Conservation (phyloP, 2,113 vertebrate genomes). For the Dicrurus megarhynchus region DNA sequence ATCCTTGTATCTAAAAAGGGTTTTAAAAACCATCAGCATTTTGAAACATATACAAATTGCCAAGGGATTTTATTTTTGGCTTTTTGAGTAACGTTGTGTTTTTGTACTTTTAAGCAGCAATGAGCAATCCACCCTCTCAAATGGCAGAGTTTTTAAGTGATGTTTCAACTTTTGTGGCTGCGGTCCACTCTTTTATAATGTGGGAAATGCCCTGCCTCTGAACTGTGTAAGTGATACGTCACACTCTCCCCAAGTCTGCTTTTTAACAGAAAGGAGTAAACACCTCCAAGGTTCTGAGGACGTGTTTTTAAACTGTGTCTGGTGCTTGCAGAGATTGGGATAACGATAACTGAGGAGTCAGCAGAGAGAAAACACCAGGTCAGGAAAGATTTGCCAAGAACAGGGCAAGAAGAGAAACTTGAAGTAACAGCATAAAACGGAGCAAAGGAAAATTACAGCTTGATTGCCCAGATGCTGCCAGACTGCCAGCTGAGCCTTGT, state of each 20-base stretch:
- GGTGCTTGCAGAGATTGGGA: neutral
- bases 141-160: neutral
- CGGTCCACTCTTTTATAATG: neutral
- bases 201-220: constrained; percentile 56
- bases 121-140: constrained; percentile 11
- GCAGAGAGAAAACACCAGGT: neutral
- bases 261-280: constrained; percentile 17
- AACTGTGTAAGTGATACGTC: constrained; percentile 8
- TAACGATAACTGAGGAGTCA: neutral
- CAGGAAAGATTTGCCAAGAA: neutral
- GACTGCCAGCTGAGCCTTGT: neutral
- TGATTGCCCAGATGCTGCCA: neutral
- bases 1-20: neutral
- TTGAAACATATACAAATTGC: constrained; percentile 41
- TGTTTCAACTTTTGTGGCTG: neutral
- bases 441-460: neutral
- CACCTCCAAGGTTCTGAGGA: neutral
- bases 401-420: neutral
- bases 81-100: neutral
- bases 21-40: constrained; percentile 48
- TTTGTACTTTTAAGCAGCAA: neutral
- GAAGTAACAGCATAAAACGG: neutral
- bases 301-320: neutral
- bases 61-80: constrained; percentile 27
- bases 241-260: neutral